phyloP scores from a whole-genome alignment of 2,888 invertebrate species.

The Drosophila seclusa region DNA sequence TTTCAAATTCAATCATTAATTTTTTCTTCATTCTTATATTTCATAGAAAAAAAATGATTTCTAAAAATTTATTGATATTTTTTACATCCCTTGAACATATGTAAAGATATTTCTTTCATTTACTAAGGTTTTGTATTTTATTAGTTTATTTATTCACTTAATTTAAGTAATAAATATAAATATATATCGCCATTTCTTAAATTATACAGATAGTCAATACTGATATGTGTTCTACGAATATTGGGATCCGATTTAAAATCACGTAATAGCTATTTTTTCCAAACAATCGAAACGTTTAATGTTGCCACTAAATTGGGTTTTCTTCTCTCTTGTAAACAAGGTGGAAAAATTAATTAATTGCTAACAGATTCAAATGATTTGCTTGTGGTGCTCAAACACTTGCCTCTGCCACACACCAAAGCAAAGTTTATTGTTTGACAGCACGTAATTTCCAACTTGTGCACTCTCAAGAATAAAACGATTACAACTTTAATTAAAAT shows the following conservation, averaged over 20 bases:
- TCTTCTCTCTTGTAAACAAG: not conserved
- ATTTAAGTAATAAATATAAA: not conserved
- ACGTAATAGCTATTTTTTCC: not conserved
- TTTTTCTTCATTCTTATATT: too few relatives aligned
- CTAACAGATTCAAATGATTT: not conserved
- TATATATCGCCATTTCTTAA: not conserved
- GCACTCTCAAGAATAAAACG: not conserved
- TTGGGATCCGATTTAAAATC: not conserved
- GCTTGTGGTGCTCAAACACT: not conserved
- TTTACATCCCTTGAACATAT: not conserved
- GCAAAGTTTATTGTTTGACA: not conserved
- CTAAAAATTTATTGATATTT: not conserved
- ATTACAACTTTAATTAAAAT: not conserved
- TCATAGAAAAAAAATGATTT: not conserved
- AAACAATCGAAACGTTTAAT: not conserved
- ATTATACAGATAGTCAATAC: not conserved
- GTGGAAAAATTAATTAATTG: not conserved
- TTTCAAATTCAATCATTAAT: too few relatives aligned
- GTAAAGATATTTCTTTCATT: not conserved
- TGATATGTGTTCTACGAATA: not conserved
- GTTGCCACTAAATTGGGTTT: not conserved
- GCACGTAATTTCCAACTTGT: not conserved
- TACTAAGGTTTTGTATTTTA: not conserved
- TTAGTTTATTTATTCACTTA: not conserved
- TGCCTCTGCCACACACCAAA: not conserved